Base-by-base conservation (phyloP, 2,113 vertebrate species). In the Varanus komodoensis region DNA sequence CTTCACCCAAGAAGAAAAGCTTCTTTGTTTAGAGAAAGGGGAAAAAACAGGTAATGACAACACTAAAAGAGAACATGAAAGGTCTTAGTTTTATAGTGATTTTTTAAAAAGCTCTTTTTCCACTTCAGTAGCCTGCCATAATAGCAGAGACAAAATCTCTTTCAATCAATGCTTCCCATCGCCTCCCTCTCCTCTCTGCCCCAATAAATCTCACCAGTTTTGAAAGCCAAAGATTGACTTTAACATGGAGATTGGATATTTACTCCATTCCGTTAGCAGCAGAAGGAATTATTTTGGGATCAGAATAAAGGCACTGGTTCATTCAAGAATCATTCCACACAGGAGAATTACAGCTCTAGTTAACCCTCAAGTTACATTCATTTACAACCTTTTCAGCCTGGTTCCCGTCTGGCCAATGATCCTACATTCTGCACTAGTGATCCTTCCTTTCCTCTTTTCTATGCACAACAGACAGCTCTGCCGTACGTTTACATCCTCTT, bases 91-190 rank as follows among this genome's bases (percentile, higher is more conserved):
- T 54, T 57, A 91, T 79, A 80, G 1, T 9, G 61, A n/a, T 61
- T 84, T 92, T 88, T 94, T 87, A 32, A 3, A n/a, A 57, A 82
- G 82, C 29, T 77, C 85, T 34, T 80, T 82, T 89, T 81, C 38
- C 61, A 8, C 34, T 19, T 84, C 27, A 9, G n/a, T 77, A 89
- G 87, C 38, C 86, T 84, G 64, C 84, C 32, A 32, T 90, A 86
- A 91, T 79, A 95, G 89, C 83, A 92, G 38, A 77, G 78, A 61
- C 75, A 85, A 73, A 91, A 81, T 52, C 29, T 17, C 11, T 84
- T 86, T 88, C 81, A 73, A 91, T 85, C 75, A 88, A 73, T 81
- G 82, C 54, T 91, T 73, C 32, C 50, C 8, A 54, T 71, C 23
- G 67, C 34, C 52, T 44, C 78, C 44, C 64, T 64, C 38, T 12